Evolutionary conservation across 2,113 vertebrate genomes (phyloP).

Genomic region (Lagopus muta): DNA sequence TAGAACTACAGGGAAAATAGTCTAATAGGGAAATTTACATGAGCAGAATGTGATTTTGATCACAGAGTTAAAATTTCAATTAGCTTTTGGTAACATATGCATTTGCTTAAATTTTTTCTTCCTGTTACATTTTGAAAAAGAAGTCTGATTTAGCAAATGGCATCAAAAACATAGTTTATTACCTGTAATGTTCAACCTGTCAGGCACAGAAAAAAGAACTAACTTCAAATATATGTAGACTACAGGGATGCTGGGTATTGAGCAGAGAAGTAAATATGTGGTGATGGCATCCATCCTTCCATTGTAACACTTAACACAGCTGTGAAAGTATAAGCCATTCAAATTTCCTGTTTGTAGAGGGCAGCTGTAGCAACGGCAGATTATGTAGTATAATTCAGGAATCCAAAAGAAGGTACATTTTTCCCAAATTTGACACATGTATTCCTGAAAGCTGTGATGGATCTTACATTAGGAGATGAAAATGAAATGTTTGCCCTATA

Average conservation of each 20-base stretch:
- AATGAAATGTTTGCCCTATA: not conserved
- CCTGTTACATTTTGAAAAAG: not conserved
- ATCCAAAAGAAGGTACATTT: not conserved
- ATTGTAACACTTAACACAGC: not conserved
- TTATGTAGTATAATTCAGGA: not conserved
- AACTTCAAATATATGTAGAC: not conserved
- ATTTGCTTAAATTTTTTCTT: not conserved
- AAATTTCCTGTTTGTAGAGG: not conserved
- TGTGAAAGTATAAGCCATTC: not conserved
- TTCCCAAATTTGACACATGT: not conserved
- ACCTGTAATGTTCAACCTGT: not conserved
- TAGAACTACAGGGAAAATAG: not conserved
- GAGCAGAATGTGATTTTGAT: not conserved
- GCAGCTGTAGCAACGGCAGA: slow-evolving; percentile 39
- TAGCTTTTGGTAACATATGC: not conserved
- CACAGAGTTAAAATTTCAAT: not conserved
- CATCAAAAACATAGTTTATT: not conserved
- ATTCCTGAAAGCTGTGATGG: not conserved
- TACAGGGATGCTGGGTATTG: not conserved
- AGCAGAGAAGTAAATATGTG: slow-evolving; percentile 22
- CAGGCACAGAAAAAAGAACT: not conserved
- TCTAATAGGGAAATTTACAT: not conserved
- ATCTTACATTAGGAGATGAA: not conserved
- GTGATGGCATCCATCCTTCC: not conserved
- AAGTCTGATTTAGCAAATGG: not conserved